Evolutionary conservation across 2,113 vertebrate species (phyloP).

Genomic region (Microcebus griseorufus): DNA sequence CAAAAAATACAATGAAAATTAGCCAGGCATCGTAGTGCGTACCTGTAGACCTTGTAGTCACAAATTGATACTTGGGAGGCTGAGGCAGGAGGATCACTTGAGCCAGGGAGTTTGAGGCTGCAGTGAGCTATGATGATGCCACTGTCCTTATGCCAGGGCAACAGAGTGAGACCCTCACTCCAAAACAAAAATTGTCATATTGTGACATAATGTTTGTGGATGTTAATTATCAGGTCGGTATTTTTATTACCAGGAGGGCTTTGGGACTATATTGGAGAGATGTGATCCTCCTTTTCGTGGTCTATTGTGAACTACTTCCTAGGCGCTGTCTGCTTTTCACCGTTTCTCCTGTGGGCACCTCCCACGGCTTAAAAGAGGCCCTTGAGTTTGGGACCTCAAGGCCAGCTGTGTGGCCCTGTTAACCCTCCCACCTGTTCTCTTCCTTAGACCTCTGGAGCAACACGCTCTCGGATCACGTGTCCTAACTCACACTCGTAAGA

Average conservation of each 20-base stretch:
- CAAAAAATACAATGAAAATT: no score
- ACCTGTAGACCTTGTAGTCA: no score
- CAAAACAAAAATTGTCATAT: background rate
- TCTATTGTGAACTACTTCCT: accelerated
- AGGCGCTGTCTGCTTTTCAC: background rate
- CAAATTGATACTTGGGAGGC: no score
- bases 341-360: background rate
- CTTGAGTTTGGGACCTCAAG: background rate
- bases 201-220: background rate
- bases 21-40: accelerated
- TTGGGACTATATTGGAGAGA: background rate
- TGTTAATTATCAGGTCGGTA: background rate
- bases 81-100: no score
- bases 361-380: background rate
- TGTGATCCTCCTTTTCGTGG: accelerated
- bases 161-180: no score
- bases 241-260: background rate
- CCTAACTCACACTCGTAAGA: background rate
- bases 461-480: background rate
- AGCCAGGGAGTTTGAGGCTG: no score
- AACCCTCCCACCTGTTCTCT: background rate
- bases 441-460: background rate
- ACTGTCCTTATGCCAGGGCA: no score
- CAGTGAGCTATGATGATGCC: no score
- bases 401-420: accelerated